phyloP scores from a whole-genome alignment of 2,888 invertebrate species.

The Matsumyia berberina region DNA sequence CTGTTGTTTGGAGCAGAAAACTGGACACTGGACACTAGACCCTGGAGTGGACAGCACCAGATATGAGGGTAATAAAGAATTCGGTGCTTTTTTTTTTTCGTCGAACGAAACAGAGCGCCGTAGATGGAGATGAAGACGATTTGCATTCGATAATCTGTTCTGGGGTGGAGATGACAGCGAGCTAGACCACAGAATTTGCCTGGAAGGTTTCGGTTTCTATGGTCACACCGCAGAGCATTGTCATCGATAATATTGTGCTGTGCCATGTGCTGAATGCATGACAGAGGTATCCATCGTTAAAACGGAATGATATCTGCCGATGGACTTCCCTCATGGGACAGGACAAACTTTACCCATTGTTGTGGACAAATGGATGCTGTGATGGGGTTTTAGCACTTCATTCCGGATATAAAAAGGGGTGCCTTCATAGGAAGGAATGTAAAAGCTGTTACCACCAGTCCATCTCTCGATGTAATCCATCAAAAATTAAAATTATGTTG shows the following conservation, averaged over 20 bases:
- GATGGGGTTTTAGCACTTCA: background rate
- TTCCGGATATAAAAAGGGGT: background rate
- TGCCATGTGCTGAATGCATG: slow-evolving; percentile 2
- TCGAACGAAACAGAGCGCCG: background rate
- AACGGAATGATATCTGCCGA: slow-evolving; percentile 11
- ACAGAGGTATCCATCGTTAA: background rate
- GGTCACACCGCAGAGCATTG: slow-evolving; percentile 5
- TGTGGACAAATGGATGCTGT: background rate
- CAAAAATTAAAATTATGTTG: background rate
- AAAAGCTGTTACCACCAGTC: background rate
- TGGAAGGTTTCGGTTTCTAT: slow-evolving; percentile 2
- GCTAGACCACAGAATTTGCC: background rate
- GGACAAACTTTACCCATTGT: slow-evolving; percentile 12
- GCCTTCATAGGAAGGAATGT: background rate
- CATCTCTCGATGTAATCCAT: slow-evolving; percentile 2
- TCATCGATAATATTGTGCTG: slow-evolving; percentile 45
- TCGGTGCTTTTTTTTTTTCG: slow-evolving; percentile 1
- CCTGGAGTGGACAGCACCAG: background rate
- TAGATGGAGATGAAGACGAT: slow-evolving; percentile 29
- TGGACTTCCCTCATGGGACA: slow-evolving; percentile 14
- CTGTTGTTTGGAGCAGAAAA: slow-evolving; percentile 7
- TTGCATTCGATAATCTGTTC: slow-evolving; percentile 44
- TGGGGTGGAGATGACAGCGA: slow-evolving; percentile 1
- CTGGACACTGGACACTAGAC: background rate
- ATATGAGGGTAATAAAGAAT: slow-evolving; percentile 10